These are phyloP conservation scores for Eufriesea mexicana DNA, from an alignment of 1,140 invertebrate species.

Conservation along the genomic window DNA sequence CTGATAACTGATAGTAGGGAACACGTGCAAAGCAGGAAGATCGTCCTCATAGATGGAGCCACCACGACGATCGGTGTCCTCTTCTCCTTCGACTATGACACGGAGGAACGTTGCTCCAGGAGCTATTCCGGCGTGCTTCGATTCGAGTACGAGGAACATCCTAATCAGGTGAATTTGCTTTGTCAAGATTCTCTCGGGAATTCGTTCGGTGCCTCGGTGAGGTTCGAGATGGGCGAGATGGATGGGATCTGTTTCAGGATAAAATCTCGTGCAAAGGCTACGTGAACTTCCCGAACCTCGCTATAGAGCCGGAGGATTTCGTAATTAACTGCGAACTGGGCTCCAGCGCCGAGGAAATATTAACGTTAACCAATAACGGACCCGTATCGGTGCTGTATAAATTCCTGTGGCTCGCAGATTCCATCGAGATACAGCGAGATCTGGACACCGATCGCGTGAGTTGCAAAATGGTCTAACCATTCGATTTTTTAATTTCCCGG, in stretches of 20 bases:
- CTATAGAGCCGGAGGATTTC: constrained; percentile 68
- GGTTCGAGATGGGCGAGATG: too few species aligned
- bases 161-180: constrained; percentile 55
- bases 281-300: constrained; percentile 81
- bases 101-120: constrained; percentile 44
- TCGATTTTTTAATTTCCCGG: not conserved
- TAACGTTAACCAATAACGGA: constrained; percentile 80
- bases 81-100: constrained; percentile 59
- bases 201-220: too few species aligned
- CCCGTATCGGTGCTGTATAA: constrained; percentile 78
- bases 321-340: constrained; percentile 76
- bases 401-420: constrained; percentile 75
- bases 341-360: constrained; percentile 65
- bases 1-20: constrained; percentile 52
- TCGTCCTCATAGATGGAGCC: constrained; percentile 49
- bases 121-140: constrained; percentile 54
- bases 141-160: constrained; percentile 70
- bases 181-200: not conserved
- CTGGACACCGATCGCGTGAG: not conserved
- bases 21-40: constrained; percentile 40
- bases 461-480: not conserved
- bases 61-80: constrained; percentile 47
- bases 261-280: constrained; percentile 77
- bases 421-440: constrained; percentile 63
- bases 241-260: constrained; percentile 70